Evolutionary conservation across 2,113 vertebrate genomes (phyloP), one percentile per base, ranked within the genome.

Genomic region (Helogale parvula): DNA sequence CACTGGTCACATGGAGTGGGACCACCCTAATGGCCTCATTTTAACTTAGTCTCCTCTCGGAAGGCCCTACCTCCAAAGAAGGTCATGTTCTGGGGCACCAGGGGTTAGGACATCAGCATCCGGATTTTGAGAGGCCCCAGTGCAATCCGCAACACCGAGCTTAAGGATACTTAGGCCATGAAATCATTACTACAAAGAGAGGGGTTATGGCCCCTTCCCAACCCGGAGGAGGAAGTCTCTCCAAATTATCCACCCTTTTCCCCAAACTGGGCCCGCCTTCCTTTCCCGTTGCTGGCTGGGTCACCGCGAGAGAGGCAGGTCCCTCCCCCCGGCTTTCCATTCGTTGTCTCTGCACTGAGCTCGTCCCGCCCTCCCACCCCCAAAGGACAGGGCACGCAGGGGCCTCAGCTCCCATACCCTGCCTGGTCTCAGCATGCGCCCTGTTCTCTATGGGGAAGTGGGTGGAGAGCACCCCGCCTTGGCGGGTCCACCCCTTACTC

Each of bases 361-460:
- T 35, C 11, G 0, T 27, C 38, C 52, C n/a, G n/a, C n/a, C n/a
- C n/a, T n/a, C n/a, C n/a, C n/a, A n/a, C n/a, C n/a, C 9, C 27
- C 45, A 13, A 27, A 65, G n/a, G 45, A 66, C 57, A 0, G 0
- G 25, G 81, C 5, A 13, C 0, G 0, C 25, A n/a, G 35, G 68
- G 35, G 38, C 19, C 63, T 50, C 68, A 7, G 25, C 31, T 21
- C 47, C 57, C 11, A 8, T 0, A 0, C 54, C 54, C 33, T 27
- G 41, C 35, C 0, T 31, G 2, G 5, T n/a, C 50, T 21, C 11
- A 9, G 41, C 17, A 3, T n/a, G 23, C 14, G 14, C 33, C 17
- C 21, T 27, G 5, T 38, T 38, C 54, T 29, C 2, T 76, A 23
- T 2, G 12, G 74, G 45, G 19, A 17, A 41, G 27, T 65, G 65